Base-by-base conservation (phyloP, 1,140 invertebrate species). In the Rhizoglyphus robini region DNA sequence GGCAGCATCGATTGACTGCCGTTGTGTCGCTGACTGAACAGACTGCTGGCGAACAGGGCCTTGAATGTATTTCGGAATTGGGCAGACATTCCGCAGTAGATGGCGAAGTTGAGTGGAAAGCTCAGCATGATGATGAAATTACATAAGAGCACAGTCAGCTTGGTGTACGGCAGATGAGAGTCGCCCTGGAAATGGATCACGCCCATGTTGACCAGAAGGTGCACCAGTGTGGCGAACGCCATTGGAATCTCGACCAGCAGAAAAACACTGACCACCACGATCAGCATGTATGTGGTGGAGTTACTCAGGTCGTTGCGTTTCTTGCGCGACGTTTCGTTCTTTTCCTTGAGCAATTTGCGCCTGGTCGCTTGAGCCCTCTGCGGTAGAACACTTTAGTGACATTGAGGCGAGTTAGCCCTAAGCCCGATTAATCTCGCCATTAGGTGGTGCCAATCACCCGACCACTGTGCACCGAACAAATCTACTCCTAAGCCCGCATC, bases 91-190 rank as follows among this genome's bases (percentile, higher is more conserved):
- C 89, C 89, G 74, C 90, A 95, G 74, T 96, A 96, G 67, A 96
- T 94, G 63, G 89, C 90, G 72, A 96, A 96, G 76, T 95, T 93
- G 63, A 94, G 85, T 0, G 90, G 90, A 75, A 93, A 95, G 20
- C 86, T 88, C 4, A 91, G 79, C 48, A 90, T 86, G 68, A 96
- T 88, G 74, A 90, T 88, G 76, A 95, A 90, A 77, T 92, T 92
- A 0, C 86, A 90, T 69, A 93, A 82, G 23, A 94, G 76, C 49
- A 95, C 86, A 65, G 89, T 82, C 86, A 82, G 74, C 90, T 90
- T 15, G 88, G 86, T 46, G 89, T 81, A 61, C 83, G 75, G 70
- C 90, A 90, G 74, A 90, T 82, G 0, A 90, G 74, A 88, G 63
- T 59, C 71, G 20, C 67, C 74, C 62, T 51, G 49, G 71, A 61